A percentile compares a stretch with the other conserved stretches of the same genome.
Evolutionary conservation across 1,140 invertebrate species (phyloP).

Genomic region (Macrocentrus cingulum): DNA sequence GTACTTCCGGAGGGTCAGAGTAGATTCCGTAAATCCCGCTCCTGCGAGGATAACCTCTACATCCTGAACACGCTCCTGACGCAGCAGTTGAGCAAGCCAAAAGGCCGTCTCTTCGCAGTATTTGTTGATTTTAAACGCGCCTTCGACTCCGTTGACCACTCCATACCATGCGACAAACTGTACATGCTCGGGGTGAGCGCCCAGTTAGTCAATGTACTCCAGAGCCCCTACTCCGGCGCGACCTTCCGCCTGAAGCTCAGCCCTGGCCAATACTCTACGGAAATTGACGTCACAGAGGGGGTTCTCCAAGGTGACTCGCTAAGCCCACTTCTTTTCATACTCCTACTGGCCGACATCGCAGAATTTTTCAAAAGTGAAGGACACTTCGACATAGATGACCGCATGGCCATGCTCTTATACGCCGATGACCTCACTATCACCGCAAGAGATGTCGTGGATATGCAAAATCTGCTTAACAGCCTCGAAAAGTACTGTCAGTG

Average conservation of each 20-base stretch:
- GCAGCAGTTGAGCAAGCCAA: slow-evolving; percentile 19
- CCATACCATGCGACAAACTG: slow-evolving; percentile 25
- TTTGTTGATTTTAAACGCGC: slow-evolving; percentile 28
- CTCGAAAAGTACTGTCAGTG: no score
- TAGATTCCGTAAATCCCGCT: background rate
- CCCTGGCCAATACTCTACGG: background rate
- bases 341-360: slow-evolving; percentile 28
- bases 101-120: slow-evolving; percentile 13
- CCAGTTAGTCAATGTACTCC: slow-evolving; percentile 24
- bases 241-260: slow-evolving; percentile 1
- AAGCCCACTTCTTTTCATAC: slow-evolving; percentile 28
- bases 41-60: slow-evolving; percentile 32
- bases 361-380: slow-evolving; percentile 20
- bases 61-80: background rate
- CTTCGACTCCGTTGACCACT: slow-evolving; percentile 28
- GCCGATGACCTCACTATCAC: slow-evolving; percentile 30
- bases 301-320: slow-evolving; percentile 32
- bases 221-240: slow-evolving; percentile 27
- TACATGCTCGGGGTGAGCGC: slow-evolving; percentile 17
- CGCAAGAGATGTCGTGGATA: background rate
- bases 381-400: background rate
- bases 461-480: no score
- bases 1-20: slow-evolving; percentile 17
- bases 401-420: slow-evolving; percentile 28
- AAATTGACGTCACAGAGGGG: slow-evolving; percentile 29